Evolutionary conservation across 2,888 invertebrate genomes (phyloP).

Genomic region (Margaritifera margaritifera): DNA sequence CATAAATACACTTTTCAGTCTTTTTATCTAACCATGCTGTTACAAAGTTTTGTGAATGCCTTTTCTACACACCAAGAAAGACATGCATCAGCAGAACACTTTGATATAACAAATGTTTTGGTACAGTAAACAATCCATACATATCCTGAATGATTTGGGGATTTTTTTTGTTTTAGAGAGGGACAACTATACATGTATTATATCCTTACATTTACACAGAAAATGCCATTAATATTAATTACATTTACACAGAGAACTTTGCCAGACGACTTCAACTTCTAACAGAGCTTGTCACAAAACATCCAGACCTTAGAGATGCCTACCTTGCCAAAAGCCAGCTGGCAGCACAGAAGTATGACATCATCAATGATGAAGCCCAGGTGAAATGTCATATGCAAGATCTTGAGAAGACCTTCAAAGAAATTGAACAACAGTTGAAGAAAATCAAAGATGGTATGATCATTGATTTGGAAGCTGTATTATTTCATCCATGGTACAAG

Average conservation of each 20-base stretch:
- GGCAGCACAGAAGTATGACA: slow-evolving; percentile 62
- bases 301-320: slow-evolving; percentile 59
- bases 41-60: too few species aligned
- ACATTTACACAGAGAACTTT: slow-evolving; percentile 52
- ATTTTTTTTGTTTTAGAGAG: too few species aligned
- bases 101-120: too few species aligned
- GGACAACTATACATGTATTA: too few species aligned
- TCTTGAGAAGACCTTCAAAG: slow-evolving; percentile 46
- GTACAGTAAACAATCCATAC: too few species aligned
- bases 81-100: too few species aligned
- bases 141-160: too few species aligned
- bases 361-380: slow-evolving; percentile 57
- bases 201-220: too few species aligned
- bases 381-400: slow-evolving; percentile 57
- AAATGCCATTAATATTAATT: background rate
- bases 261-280: slow-evolving; percentile 47
- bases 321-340: slow-evolving; percentile 62
- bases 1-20: too few species aligned
- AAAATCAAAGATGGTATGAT: slow-evolving; percentile 44
- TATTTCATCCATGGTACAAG: too few species aligned
- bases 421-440: slow-evolving; percentile 51
- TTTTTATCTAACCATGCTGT: too few species aligned
- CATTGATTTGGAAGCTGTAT: background rate
- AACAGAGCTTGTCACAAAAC: slow-evolving; percentile 52
- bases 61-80: too few species aligned